Evolutionary conservation across 2,888 invertebrate species (phyloP), one percentile per base, ranked within the genome.

Genomic region (Deilephila elpenor): DNA sequence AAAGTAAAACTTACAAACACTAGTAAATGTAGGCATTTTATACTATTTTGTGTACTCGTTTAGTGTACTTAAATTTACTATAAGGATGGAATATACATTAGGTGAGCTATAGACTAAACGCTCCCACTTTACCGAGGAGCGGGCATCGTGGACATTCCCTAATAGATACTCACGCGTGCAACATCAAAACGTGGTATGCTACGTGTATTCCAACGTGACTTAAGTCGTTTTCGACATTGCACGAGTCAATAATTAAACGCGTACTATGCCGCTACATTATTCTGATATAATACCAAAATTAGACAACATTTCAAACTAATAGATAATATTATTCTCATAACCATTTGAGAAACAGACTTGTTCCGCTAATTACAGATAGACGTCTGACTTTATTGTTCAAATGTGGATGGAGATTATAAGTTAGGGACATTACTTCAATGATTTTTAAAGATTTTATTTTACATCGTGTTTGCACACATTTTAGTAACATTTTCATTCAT

Each of bases 11-110:
- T 90, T 91, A 92, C 86, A 89, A 90, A 89, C 86, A 85, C 89
- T 92, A 92, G 84, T 89, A 85, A 91, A 90, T 88, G 88, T 44
- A 90, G 89, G 89, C 90, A 80, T 84, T 84, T 88, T 87, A 89
- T 77, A 85, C 90, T 91, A 89, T 82, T 85, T 84, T 88, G 89
- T 93, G 93, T 93, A 93, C 92, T 93, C 86, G 82, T 90, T 88
- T 86, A 88, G 88, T 92, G 93, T 93, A 93, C 93, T 93, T 80
- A 91, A 93, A 82, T 85, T 89, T 80, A 86, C 90, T 93, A 93
- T 89, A 87, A 94, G 93, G 94, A 94, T 93, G 93, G 93, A 94
- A 94, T 94, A 94, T 94, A 94, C 92, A 93, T 92, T 93, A 93
- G 89, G 90, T 93, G 93, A 93, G 87, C 90, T 93, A 91, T 67